Evolutionary conservation across 2,888 invertebrate species (phyloP), one percentile per base, ranked within the genome.

Genomic region (Trichacis sp.): DNA sequence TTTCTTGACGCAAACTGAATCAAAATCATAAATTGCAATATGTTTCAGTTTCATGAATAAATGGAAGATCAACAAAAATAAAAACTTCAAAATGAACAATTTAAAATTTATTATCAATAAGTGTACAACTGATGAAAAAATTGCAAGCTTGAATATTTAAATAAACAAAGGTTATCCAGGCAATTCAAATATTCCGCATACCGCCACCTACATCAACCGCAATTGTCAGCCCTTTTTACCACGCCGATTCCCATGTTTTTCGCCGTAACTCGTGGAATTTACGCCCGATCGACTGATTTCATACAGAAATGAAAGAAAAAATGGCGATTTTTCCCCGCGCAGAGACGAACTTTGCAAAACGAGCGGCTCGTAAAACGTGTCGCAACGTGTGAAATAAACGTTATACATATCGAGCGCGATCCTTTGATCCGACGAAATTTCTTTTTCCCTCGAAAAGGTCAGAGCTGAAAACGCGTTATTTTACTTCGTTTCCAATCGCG

Each of bases 201-300:
- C 60, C 63, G 64, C 62, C 66, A 45, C 45, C 45, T 15, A 45
- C 46, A 46, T 12, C 40, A 62, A 51, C 53, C 51, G 57, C 57
- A 43, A 54, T 61, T 61, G 50, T 53, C 45, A 30, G 19, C 45
- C 53, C 45, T 45, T 52, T 49, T 51, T 55, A 15, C 29, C 38
- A 19, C 19, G 18, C 6, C 17, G 33, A 48, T 56, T 56, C 52
- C 46, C 56, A 45, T 33, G 51, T 56, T 43, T 46, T 40, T 46
- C 38, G 33, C 45, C 8, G 45, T 56, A 64, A 60, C 40, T 60
- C 59, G 40, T 43, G 38, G 55, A 56, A 64, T 60, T 64, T 64
- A 52, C 56, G 20, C 47, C 19, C 54, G 30, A 58, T 54, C 24
- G 24, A 46, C 15, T 18, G 24, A 11, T 29, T 46, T 19, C n/a